Conservation (phyloP, 1,140 invertebrate genomes). For the Artemia franciscana region DNA sequence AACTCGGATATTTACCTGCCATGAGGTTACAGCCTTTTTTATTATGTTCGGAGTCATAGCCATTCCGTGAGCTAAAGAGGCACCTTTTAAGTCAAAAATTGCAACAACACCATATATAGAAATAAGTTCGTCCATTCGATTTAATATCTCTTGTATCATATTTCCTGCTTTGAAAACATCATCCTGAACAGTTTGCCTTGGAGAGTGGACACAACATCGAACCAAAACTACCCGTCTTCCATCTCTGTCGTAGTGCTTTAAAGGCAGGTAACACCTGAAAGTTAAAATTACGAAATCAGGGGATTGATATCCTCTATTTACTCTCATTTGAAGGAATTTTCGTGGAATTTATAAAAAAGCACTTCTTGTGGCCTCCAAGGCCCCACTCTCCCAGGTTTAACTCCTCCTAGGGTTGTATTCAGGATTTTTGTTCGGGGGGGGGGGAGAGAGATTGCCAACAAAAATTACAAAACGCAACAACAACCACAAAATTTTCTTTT, state of each 20-base stretch:
- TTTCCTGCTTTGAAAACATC: constrained; percentile 31
- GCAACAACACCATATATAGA: constrained; percentile 31
- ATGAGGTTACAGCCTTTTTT: constrained; percentile 31
- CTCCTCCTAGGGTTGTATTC: too few species aligned
- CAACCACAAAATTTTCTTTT: too few species aligned
- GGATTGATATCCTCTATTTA: too few species aligned
- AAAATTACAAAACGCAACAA: too few species aligned
- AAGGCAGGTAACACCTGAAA: constrained; percentile 29
- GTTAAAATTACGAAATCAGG: constrained; percentile 3
- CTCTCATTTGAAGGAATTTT: neutral
- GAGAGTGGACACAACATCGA: constrained; percentile 29
- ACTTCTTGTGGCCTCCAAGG: too few species aligned
- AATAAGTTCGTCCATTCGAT: constrained; percentile 23
- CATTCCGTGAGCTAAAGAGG: constrained; percentile 30
- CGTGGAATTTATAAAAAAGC: neutral
- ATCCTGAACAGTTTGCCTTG: constrained; percentile 26
- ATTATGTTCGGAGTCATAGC: constrained; percentile 31
- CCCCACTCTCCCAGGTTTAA: too few species aligned
- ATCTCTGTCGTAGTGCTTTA: constrained; percentile 25
- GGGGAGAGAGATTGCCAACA: too few species aligned
- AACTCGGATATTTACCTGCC: constrained; percentile 30
- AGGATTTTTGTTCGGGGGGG: too few species aligned
- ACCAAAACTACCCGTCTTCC: constrained; percentile 30
- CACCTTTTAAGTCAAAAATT: constrained; percentile 32
- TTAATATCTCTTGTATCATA: constrained; percentile 24